phyloP scores from a whole-genome alignment of 2,888 invertebrate genomes.

The Scaptomyza polygonia region DNA sequence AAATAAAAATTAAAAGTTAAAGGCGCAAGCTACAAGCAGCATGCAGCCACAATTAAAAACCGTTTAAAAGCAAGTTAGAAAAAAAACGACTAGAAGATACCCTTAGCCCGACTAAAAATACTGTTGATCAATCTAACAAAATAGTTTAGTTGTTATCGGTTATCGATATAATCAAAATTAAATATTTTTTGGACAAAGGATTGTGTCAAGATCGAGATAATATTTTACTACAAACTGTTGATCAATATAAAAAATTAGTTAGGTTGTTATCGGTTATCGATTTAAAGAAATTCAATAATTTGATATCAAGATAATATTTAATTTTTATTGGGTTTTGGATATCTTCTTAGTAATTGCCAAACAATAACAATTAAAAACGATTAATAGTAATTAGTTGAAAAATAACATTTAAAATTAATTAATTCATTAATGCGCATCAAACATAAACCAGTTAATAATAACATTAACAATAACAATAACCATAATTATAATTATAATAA shows the following conservation, averaged over 20 bases:
- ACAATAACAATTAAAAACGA: not conserved
- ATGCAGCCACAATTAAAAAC: slow-evolving; percentile 8
- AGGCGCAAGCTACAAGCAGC: slow-evolving; percentile 22
- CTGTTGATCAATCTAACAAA: no score
- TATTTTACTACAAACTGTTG: no score
- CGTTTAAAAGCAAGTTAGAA: not conserved
- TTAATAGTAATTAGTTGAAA: slow-evolving; percentile 11
- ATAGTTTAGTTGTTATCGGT: no score
- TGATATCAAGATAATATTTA: not conserved
- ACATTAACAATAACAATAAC: slow-evolving; percentile 34
- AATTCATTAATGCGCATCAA: slow-evolving; percentile 9
- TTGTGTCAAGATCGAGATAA: no score
- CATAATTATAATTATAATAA: slow-evolving; percentile 28
- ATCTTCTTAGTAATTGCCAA: not conserved
- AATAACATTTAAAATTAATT: slow-evolving; percentile 14
- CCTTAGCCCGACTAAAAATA: no score
- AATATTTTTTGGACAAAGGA: no score
- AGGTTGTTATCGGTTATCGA: not conserved
- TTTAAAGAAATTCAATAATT: not conserved
- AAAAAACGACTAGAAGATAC: not conserved
- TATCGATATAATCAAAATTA: no score
- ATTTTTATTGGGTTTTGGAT: not conserved
- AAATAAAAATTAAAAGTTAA: not conserved
- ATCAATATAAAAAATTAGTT: no score
- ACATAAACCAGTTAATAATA: slow-evolving; percentile 27